Conservation (phyloP, 1,140 invertebrate genomes). For the Cyclina sinensis region DNA sequence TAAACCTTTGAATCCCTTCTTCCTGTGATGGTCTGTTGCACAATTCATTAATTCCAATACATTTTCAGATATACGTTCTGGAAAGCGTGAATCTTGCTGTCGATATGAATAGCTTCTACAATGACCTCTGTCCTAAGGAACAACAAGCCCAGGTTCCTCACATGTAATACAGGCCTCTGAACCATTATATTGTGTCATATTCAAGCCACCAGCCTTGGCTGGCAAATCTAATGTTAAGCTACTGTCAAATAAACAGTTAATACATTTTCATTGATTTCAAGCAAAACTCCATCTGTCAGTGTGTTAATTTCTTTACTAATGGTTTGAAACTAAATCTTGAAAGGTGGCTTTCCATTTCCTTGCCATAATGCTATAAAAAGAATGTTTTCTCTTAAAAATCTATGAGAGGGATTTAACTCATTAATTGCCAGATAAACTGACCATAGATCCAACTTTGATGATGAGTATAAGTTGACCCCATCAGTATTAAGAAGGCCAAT, state of each 20-base stretch:
- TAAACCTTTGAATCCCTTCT: slow-evolving; percentile 54
- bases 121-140: slow-evolving; percentile 57
- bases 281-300: slow-evolving; percentile 5
- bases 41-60: slow-evolving; percentile 18
- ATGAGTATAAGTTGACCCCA: slow-evolving; percentile 69
- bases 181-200: slow-evolving; percentile 73
- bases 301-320: slow-evolving; percentile 55
- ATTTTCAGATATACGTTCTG: background rate
- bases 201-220: slow-evolving; percentile 62
- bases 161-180: slow-evolving; percentile 60
- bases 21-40: background rate
- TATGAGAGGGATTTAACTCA: slow-evolving; percentile 53
- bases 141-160: slow-evolving; percentile 64
- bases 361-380: slow-evolving; percentile 63
- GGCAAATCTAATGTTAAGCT: background rate
- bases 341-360: slow-evolving; percentile 65
- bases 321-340: slow-evolving; percentile 34
- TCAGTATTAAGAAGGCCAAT: slow-evolving; percentile 65
- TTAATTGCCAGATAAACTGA: slow-evolving; percentile 69
- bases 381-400: slow-evolving; percentile 70
- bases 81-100: slow-evolving; percentile 7
- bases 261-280: too few relatives aligned
- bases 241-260: background rate
- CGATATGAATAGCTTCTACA: slow-evolving; percentile 61
- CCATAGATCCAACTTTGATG: slow-evolving; percentile 71